phyloP scores from a whole-genome alignment of 2,113 vertebrate genomes.

The Argyrosomus japonicus region DNA sequence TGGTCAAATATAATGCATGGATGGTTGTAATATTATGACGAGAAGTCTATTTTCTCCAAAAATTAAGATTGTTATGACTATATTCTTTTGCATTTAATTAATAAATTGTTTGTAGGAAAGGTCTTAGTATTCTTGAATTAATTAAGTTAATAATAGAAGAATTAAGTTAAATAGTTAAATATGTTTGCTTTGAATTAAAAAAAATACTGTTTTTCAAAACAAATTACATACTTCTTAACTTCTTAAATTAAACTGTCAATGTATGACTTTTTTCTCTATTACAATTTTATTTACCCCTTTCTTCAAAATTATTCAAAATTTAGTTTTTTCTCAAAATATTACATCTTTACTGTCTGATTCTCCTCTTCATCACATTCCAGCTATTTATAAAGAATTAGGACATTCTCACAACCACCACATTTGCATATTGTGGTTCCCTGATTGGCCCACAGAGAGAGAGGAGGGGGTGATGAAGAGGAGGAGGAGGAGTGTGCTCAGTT shows the following conservation, averaged over 20 bases:
- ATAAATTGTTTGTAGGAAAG: no score
- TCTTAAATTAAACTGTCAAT: no score
- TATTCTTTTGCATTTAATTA: no score
- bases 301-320: not conserved
- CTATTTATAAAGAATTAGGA: constrained; percentile 76
- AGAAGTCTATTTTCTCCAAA: not conserved
- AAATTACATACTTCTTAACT: not conserved
- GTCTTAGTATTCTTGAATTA: not conserved
- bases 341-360: not conserved
- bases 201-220: no score
- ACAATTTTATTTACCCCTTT: not conserved
- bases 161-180: no score
- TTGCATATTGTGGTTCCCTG: constrained; percentile 52
- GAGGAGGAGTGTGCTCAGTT: not conserved
- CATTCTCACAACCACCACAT: constrained; percentile 51
- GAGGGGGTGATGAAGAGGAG: constrained; percentile 32
- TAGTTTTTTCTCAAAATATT: not conserved
- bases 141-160: no score
- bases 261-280: not conserved
- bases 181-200: no score
- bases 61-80: not conserved
- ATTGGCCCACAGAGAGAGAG: constrained; percentile 62
- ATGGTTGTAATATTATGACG: no score
- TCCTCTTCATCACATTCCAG: constrained; percentile 39
- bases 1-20: no score